Percentiles rank a stretch among this genome's conserved stretches.
Conservation (phyloP, 2,888 invertebrate genomes). For the Ormyrus nitidulus region DNA sequence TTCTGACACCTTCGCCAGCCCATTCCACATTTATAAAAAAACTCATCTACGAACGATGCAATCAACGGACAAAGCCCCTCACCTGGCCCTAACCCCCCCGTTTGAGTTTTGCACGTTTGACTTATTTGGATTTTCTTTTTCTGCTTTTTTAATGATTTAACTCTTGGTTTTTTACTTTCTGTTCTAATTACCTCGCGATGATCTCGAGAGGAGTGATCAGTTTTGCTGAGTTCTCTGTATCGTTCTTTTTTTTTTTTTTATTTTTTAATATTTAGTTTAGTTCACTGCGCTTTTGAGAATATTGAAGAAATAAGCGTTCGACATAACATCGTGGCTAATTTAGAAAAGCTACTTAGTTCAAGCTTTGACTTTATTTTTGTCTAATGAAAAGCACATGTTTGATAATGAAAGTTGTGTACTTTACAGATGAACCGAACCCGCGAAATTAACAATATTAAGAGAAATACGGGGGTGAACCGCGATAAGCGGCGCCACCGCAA, state of each 20-base stretch:
- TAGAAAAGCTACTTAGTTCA: slow-evolving; percentile 9
- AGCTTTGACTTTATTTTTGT: slow-evolving; percentile 14
- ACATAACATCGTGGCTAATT: slow-evolving; percentile 11
- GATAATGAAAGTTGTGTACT: not conserved
- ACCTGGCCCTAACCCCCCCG: slow-evolving; percentile 10
- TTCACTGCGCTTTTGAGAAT: slow-evolving; percentile 31
- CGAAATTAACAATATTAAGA: no score
- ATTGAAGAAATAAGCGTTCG: slow-evolving; percentile 4
- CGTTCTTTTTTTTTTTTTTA: not conserved
- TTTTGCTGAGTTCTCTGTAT: slow-evolving; percentile 13
- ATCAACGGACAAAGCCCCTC: slow-evolving; percentile 15
- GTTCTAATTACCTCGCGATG: not conserved
- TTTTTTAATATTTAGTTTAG: slow-evolving; percentile 1
- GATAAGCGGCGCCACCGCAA: no score
- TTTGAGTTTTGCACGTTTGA: slow-evolving; percentile 57
- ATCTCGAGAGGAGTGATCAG: not conserved
- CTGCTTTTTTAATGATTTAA: slow-evolving; percentile 54
- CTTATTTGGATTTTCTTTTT: slow-evolving; percentile 53
- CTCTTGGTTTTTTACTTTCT: not conserved
- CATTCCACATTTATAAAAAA: slow-evolving; percentile 30
- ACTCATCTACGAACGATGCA: not conserved
- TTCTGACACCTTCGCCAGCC: slow-evolving; percentile 30
- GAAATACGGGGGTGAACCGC: no score
- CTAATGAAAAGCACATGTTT: not conserved
- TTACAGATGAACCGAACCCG: not conserved